Evolutionary conservation across 2,113 vertebrate species (phyloP), one percentile per base, ranked within the genome.

Genomic region (Rhizomys pruinosus): DNA sequence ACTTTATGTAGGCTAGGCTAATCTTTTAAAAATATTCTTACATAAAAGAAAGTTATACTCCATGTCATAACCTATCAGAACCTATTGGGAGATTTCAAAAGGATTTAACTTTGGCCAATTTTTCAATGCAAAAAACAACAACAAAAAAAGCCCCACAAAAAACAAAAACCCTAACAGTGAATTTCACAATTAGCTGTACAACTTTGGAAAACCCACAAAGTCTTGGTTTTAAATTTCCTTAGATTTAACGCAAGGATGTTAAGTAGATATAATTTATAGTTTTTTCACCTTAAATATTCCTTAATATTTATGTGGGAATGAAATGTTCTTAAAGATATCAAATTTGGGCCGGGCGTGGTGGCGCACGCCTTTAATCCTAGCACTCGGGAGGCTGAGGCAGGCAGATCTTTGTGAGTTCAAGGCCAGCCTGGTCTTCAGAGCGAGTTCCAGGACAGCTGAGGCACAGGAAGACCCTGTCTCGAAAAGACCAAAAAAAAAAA

Each of bases 311-410:
- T 9, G 13, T 89, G 66, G 32, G 19, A 89, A 94, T 10, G n/a
- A 91, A 80, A 78, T 72, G 7, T 63, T 94, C 68, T 84, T 90
- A 82, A 94, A n/a, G 23, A 32, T 78, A 95, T 52, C n/a, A n/a
- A n/a, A n/a, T n/a, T n/a, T n/a, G n/a, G n/a, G n/a, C n/a, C n/a
- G n/a, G n/a, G n/a, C n/a, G n/a, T n/a, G n/a, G n/a, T n/a, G n/a
- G n/a, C n/a, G n/a, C n/a, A n/a, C n/a, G n/a, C n/a, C n/a, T n/a
- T n/a, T n/a, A n/a, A n/a, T n/a, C n/a, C n/a, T n/a, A n/a, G n/a
- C n/a, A n/a, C n/a, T n/a, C n/a, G n/a, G n/a, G n/a, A n/a, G n/a
- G n/a, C n/a, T n/a, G n/a, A n/a, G n/a, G n/a, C n/a, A n/a, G n/a
- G n/a, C n/a, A n/a, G n/a, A n/a, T n/a, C n/a, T n/a, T n/a, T n/a